Base-by-base conservation (phyloP, 2,888 invertebrate genomes). In the Andrena minutula region DNA sequence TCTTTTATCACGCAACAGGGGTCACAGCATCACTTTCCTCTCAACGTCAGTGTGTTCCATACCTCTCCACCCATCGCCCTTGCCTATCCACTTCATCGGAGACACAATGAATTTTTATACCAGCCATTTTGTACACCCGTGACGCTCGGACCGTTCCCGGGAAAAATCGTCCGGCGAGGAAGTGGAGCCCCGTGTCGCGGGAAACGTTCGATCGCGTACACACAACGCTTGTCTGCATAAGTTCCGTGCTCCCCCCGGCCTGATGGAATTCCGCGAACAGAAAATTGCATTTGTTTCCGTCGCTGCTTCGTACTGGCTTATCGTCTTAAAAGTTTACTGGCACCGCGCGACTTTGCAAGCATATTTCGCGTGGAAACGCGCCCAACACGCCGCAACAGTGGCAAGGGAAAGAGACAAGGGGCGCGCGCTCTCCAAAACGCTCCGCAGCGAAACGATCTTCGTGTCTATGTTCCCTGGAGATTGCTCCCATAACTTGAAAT, bases 401-500 rank as follows among this genome's bases (percentile, higher is more conserved):
- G 41, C 41, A 5, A 10, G 32, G 61, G 20, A 12, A 4, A 7
- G 20, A 3, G 1, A 32, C 7, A 30, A n/a, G 20, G 10, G 8
- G 32, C 49, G 28, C 20, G 20, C 20, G 63, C 26, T 23, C n/a
- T 6, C 28, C 30, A 51, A 65, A 58, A 30, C 41, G n/a, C 16
- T 41, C 1, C 58, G 28, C 32, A 6, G 30, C 12, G 63, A 10
- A 75, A 41, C 61, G 53, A 49, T 63, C 53, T n/a, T 64, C 41
- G 28, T 16, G 66, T 41, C 41, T 8, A n/a, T 16, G 20, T 16
- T 23, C 10, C 35, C 16, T 20, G 2, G 41, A 70, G 70, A 75
- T 70, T 53, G 53, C 30, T 10, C 41, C 69, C 61, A 75, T 75
- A 41, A 51, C 41, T 53, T 51, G 53, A 70, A 69, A 75, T 53